These are phyloP conservation scores for Volucella bombylans DNA, from an alignment of 2,888 invertebrate species.

Conservation along the genomic window DNA sequence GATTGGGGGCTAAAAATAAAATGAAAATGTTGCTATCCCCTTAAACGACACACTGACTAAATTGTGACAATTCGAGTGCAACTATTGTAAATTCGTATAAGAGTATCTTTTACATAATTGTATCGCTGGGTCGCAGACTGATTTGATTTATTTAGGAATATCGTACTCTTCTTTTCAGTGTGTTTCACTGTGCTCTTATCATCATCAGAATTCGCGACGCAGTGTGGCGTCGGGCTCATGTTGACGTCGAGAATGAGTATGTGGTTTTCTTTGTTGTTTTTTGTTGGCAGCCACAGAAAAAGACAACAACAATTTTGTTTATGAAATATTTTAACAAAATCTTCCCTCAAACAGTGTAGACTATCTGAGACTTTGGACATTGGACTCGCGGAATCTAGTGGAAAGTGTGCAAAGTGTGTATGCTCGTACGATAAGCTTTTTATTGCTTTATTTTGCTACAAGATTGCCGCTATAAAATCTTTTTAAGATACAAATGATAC, in stretches of 20 bases:
- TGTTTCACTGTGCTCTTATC: slow-evolving; percentile 49
- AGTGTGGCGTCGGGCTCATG: not conserved
- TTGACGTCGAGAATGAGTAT: slow-evolving; percentile 17
- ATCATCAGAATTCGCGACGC: not conserved
- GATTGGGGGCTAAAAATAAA: slow-evolving; percentile 47
- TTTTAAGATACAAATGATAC: slow-evolving; percentile 12
- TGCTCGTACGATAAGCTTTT: not conserved
- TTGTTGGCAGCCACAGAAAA: not conserved
- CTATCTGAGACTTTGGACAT: slow-evolving; percentile 54
- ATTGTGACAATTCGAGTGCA: slow-evolving; percentile 7
- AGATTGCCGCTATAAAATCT: not conserved
- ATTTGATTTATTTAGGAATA: slow-evolving; percentile 26
- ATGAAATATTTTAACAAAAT: slow-evolving; percentile 12
- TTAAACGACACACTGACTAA: not conserved
- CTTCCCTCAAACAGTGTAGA: not conserved
- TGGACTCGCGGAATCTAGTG: slow-evolving; percentile 33
- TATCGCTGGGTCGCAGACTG: slow-evolving; percentile 24
- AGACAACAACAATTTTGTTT: not conserved
- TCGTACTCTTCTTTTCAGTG: slow-evolving; percentile 22
- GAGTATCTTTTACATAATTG: slow-evolving; percentile 38
- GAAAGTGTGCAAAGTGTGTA: slow-evolving; percentile 22
- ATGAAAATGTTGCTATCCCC: not conserved
- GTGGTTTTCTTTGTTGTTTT: slow-evolving; percentile 15
- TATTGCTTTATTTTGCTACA: not conserved
- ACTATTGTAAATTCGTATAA: not conserved